Evolutionary conservation across 2,113 vertebrate genomes (phyloP), one percentile per base, ranked within the genome.

Genomic region (Semnopithecus entellus): DNA sequence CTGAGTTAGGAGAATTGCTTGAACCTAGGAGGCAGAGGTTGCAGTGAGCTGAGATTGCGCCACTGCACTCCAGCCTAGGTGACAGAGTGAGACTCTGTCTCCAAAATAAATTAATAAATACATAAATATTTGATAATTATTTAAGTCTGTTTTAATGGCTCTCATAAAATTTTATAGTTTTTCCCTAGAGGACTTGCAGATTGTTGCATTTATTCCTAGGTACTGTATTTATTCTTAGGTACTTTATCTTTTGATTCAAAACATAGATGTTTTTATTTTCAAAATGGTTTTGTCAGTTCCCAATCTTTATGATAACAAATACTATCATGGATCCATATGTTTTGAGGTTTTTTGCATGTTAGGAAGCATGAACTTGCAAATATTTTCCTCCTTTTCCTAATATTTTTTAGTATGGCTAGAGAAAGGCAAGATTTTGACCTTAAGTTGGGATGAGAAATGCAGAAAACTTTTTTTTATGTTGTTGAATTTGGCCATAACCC

Each of bases 401-500:
- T 43, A 57, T 52, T 78, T 90, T 90, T 92, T 78, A 38, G 17
- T 32, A 72, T 61, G 23, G n/a, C 18, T 79, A 79, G 89, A 72
- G 82, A 79, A 43, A 80, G 89, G 70, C 43, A 84, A 40, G 50
- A 76, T 32, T 95, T 43, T 70, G 17, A 55, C 18, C 35, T 91
- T 78, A 55, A 50, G 5, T 50, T 79, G 13, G 40, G 13, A 85
- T 48, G 35, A 95, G 52, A 85, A 89, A 73, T 66, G 22, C 45
- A 72, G 59, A 43, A 78, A 59, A 87, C 11, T 18, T 16, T 32
- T 48, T 76, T 48, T 48, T 32, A 48, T 73, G 38, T 32, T 48
- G 12, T 48, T 78, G 35, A 90, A 90, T 75, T 93, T 96, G 80
- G 6, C 64, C 35, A 7, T 96, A 86, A 93, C 6, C 64, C 86